Percentiles rank a stretch among this genome's conserved stretches.
Conservation (phyloP, 1,140 invertebrate genomes). For the Trachymyrmex cornetzi region DNA sequence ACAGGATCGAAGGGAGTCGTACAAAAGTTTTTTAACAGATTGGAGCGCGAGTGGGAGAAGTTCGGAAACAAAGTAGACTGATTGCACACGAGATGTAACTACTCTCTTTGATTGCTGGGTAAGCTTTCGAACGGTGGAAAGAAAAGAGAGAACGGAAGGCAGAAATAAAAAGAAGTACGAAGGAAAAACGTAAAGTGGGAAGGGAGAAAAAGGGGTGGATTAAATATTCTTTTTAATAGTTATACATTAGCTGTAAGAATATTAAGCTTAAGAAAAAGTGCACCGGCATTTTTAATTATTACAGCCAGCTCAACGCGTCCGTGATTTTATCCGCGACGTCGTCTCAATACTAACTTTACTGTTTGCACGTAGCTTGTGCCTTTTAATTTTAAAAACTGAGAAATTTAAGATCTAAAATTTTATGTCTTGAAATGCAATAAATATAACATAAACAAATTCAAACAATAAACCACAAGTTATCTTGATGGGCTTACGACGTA, state of each 20-base stretch:
- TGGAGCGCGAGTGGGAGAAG: slow-evolving; percentile 42
- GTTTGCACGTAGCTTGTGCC: not conserved
- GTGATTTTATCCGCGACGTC: not conserved
- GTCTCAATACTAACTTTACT: not conserved
- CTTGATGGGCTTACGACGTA: not conserved
- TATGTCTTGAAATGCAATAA: not conserved
- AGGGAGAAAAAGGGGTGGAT: not conserved
- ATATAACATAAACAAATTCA: no score
- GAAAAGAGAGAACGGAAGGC: slow-evolving; percentile 1
- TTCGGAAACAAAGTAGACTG: slow-evolving; percentile 64
- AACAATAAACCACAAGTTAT: not conserved
- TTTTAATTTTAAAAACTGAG: not conserved
- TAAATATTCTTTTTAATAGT: slow-evolving; percentile 9
- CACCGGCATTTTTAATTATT: slow-evolving; percentile 35
- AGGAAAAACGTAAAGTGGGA: not conserved
- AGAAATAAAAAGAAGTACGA: not conserved
- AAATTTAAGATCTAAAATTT: not conserved
- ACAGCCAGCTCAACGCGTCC: not conserved
- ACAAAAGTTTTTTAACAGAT: slow-evolving; percentile 64
- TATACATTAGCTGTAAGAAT: slow-evolving; percentile 21
- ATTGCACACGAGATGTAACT: slow-evolving; percentile 63
- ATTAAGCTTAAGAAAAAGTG: slow-evolving; percentile 19
- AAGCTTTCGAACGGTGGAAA: slow-evolving; percentile 42
- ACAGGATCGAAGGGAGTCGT: slow-evolving; percentile 53
- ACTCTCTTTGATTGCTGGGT: slow-evolving; percentile 61